Conservation (phyloP, 2,888 invertebrate species). For the Mythimna impura region DNA sequence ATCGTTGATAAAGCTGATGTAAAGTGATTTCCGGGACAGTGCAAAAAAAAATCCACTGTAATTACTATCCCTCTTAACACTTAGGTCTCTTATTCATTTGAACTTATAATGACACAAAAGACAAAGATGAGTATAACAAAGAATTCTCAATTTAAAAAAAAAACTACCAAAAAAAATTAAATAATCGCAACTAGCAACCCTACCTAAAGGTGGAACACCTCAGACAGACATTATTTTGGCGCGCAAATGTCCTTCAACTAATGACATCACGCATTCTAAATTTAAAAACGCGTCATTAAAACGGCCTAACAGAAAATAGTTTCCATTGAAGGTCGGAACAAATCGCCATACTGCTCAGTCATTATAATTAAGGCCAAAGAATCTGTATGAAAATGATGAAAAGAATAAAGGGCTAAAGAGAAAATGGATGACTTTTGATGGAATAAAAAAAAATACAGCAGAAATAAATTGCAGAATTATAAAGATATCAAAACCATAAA, state of each 20-base stretch:
- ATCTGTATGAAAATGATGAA: background rate
- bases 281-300: slow-evolving; percentile 52
- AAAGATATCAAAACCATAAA: no score
- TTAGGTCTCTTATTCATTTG: background rate
- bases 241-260: slow-evolving; percentile 51
- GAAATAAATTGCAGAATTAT: no score
- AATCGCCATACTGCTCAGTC: slow-evolving; percentile 8
- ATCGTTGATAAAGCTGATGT: background rate
- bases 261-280: slow-evolving; percentile 55
- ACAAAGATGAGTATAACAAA: background rate
- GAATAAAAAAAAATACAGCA: background rate
- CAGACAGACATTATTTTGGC: slow-evolving; percentile 52
- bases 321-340: slow-evolving; percentile 25
- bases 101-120: background rate
- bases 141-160: background rate
- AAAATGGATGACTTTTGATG: background rate
- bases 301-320: slow-evolving; percentile 33
- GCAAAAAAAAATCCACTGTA: slow-evolving; percentile 9
- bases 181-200: slow-evolving; percentile 20
- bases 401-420: background rate
- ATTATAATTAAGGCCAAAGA: slow-evolving; percentile 3
- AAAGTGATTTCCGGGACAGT: background rate
- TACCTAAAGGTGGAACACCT: slow-evolving; percentile 31
- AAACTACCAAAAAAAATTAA: background rate
- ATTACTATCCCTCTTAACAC: background rate